Base-by-base conservation (phyloP, 1,140 invertebrate species). In the Solenopsis fugax region DNA sequence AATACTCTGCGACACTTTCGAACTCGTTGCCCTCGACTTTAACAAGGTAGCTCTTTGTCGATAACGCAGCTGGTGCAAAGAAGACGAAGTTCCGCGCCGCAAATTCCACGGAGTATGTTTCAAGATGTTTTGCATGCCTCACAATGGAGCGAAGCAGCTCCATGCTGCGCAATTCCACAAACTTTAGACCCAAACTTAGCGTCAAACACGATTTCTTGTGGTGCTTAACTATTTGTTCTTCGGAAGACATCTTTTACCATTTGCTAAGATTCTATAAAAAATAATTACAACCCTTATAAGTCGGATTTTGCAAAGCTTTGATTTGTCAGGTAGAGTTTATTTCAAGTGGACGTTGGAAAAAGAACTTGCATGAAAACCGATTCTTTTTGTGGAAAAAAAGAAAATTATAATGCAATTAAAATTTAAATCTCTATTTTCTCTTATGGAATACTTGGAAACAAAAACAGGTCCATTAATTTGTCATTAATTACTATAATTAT, bases 1-100 rank as follows among this genome's bases (percentile, higher is more conserved):
- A 50, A 84, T 67, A 73, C 41, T 24, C 80, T 50, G 80, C 69
- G 80, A 84, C 69, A 84, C 69, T 75, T 84, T 84, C 80, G 69
- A 34, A 75, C 41, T 84, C 41, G 69, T 84, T 84, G 80, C n/a
- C 34, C 56, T 84, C 54, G 54, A 62, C 29, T 84, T 75, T 37
- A 84, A 84, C 69, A 84, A 84, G 54, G 54, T 84, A 84, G 80
- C 73, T 84, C 34, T 13, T 34, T 24, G 69, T 62, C 12, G 80
- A 84, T 84, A 84, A 75, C 67, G 45, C 54, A 75, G 69, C 56
- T 50, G 54, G 29, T 54, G 80, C 54, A 45, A 73, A 75, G 69
- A 75, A 75, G 69, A 84, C 41, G 2, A 75, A 84, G 80, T 84
- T 84, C 24, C 24, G 64, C 50, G 34, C 16, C 7, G 80, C 80